phyloP scores from a whole-genome alignment of 2,888 invertebrate genomes.

The Malachius bipustulatus region DNA sequence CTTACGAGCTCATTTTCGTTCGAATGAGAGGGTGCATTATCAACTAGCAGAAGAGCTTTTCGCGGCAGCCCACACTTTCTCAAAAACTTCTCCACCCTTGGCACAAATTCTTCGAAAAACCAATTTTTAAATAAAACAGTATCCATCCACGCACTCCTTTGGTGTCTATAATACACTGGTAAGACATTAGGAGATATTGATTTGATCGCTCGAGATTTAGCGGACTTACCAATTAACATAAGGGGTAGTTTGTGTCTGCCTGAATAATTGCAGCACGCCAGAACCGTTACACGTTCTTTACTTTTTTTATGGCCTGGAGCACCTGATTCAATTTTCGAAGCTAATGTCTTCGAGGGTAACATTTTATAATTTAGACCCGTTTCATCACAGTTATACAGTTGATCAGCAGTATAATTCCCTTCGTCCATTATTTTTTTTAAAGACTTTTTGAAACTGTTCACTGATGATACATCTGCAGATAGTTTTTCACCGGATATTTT shows the following conservation, averaged over 20 bases:
- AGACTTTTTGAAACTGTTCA: neutral
- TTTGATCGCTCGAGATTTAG: constrained; percentile 2
- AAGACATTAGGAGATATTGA: neutral
- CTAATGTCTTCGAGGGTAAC: constrained; percentile 1
- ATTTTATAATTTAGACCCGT: neutral
- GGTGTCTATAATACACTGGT: neutral
- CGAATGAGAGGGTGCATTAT: constrained; percentile 1
- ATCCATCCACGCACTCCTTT: constrained; percentile 2
- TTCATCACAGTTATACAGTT: neutral
- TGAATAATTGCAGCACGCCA: neutral
- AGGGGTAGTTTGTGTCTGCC: no score
- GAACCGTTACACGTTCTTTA: constrained; percentile 3
- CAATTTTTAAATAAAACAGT: neutral
- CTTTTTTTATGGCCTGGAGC: constrained; percentile 1
- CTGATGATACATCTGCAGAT: neutral
- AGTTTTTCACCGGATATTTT: neutral
- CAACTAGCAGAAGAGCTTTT: no score
- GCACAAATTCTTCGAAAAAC: constrained; percentile 2
- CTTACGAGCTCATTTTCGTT: neutral
- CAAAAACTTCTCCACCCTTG: neutral
- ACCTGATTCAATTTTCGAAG: neutral
- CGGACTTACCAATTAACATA: neutral
- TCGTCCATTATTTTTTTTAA: neutral
- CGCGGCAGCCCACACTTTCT: no score
- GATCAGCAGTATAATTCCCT: neutral